Evolutionary conservation across 2,888 invertebrate species (phyloP).

Genomic region (Bellardia pandia): DNA sequence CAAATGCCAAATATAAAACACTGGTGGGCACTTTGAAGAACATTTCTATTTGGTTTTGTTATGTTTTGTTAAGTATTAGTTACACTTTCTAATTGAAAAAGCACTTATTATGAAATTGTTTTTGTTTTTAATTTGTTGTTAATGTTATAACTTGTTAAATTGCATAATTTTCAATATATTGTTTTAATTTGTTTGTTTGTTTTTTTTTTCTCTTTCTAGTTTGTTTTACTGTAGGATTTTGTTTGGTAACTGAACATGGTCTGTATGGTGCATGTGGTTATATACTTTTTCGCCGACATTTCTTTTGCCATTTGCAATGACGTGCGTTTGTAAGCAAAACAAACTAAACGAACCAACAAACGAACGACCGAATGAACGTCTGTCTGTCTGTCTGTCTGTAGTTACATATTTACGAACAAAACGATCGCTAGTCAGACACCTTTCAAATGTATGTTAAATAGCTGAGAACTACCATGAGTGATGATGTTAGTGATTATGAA

Average conservation of each 20-base stretch:
- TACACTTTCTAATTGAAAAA: constrained; percentile 24
- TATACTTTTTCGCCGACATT: constrained; percentile 66
- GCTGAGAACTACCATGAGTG: constrained; percentile 19
- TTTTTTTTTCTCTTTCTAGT: constrained; percentile 29
- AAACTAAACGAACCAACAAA: constrained; percentile 18
- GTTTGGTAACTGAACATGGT: constrained; percentile 68
- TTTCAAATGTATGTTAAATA: constrained; percentile 49
- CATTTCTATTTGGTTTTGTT: constrained; percentile 57
- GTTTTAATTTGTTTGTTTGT: not conserved
- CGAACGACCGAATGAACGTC: no score
- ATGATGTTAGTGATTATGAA: not conserved
- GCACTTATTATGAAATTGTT: not conserved
- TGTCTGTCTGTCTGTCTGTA: constrained; percentile 42
- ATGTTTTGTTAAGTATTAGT: constrained; percentile 3
- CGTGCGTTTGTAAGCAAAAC: constrained; percentile 65
- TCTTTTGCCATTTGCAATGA: constrained; percentile 61
- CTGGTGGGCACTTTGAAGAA: constrained; percentile 57
- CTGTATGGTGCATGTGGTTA: constrained; percentile 63
- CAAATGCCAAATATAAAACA: constrained; percentile 37
- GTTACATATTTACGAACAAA: not conserved
- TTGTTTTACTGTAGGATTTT: constrained; percentile 60
- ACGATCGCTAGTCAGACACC: constrained; percentile 48
- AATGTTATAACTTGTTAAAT: not conserved
- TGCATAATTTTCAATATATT: not conserved
- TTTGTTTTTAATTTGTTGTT: not conserved